Evolutionary conservation across 1,140 invertebrate species (phyloP), one percentile per base, ranked within the genome.

Genomic region (Atta colombica): DNA sequence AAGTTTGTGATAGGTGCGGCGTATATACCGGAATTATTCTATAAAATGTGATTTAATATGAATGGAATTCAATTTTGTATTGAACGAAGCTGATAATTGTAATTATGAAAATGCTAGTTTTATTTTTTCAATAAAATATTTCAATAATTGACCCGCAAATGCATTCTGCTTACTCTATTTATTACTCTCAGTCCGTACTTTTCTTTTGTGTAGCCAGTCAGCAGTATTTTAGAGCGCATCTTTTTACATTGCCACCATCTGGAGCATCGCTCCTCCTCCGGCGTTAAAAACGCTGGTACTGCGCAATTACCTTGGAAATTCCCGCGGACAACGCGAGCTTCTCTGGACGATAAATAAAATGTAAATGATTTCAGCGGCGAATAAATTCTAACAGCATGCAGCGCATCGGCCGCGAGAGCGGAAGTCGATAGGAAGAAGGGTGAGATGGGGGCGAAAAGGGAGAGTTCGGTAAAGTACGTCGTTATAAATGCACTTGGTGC

Each of bases 401-500:
- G 35, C 55, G 80, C 80, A 58, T 53, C 28, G 51, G 21, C 28
- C n/a, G 77, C 61, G 80, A 49, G 49, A 60, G 75, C 51, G 72
- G 16, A 55, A 66, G 66, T 63, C 53, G 74, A 77, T 31, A 87
- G 86, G 25, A 78, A 51, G 69, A 85, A 80, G 61, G 58, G 58
- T 85, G 21, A 49, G 51, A 28, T 28, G 65, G 10, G 45, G 21
- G 28, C 18, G 49, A 63, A 25, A 66, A 21, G 58, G 10, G 28
- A 28, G 8, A 21, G 28, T 69, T 53, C 53, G 87, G 89, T 87
- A 86, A 91, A 91, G 90, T 90, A 91, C 82, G 89, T 93, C 89
- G 89, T 93, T 93, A 93, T 94, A 93, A 93, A 93, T 93, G 91
- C 92, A 87, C 87, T 93, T 88, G 85, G 89, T 93, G 89, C 93